Evolutionary conservation across 2,113 vertebrate genomes (phyloP), one percentile per base, ranked within the genome.

Genomic region (Menidia beryllina): DNA sequence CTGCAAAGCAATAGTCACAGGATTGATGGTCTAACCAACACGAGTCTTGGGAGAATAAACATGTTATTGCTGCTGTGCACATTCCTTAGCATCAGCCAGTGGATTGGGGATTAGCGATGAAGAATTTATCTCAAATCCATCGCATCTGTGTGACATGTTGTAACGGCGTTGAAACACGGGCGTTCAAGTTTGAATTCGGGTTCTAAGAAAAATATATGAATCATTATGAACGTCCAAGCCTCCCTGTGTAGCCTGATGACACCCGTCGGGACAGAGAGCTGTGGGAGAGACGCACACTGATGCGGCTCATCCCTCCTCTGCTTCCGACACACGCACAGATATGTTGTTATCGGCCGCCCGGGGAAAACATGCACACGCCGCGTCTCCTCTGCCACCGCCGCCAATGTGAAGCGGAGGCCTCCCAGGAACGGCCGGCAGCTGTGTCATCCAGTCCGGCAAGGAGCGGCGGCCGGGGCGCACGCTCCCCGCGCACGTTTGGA

Each of bases 21-120:
- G 41, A 62, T 56, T 10, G 20, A 62, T 43, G 75, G 39, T 49
- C 30, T 36, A 66, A 75, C 55, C 54, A 64, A 69, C 74, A 52
- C 10, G 43, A 34, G 55, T 49, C 15, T 51, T 30, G 58, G 50
- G 62, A 59, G 72, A 77, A 86, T 77, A 84, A 84, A 86, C 79
- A 72, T 17, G 66, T 67, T 72, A 45, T 9, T 67, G 51, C 56
- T 69, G 71, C 70, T 68, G n/a, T n/a, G 75, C 79, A 85, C 87
- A 88, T 89, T 91, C 90, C 89, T 86, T 69, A 86, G 83, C 89
- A 89, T 80, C 81, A 85, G 69, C 21, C 39, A 55, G 48, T 17
- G 66, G 52, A 73, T 38, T 59, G 56, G 48, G 52, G 24, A 19
- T 11, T 15, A 24, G 41, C 21, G 5, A 12, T 13, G 43, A 17